A percentile compares a stretch with the other conserved stretches of the same genome.
Evolutionary conservation across 1,140 invertebrate genomes (phyloP).

Genomic region (Bombus turneri): DNA sequence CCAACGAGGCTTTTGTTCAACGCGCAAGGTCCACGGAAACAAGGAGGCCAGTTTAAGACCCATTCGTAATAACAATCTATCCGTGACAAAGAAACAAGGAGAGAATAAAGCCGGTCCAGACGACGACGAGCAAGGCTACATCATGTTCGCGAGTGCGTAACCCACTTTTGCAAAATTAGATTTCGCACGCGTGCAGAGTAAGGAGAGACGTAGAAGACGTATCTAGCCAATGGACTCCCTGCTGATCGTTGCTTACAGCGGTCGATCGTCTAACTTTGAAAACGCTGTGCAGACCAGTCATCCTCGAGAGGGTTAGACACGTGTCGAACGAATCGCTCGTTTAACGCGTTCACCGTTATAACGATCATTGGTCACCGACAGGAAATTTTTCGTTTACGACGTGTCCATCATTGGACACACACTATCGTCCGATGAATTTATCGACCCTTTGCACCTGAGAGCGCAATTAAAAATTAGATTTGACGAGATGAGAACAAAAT

Average conservation of each 20-base stretch:
- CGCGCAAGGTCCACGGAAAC: not conserved
- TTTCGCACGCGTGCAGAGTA: conserved; percentile 34
- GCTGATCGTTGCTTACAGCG: conserved; percentile 46
- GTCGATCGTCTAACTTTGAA: conserved; percentile 20
- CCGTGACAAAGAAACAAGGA: conserved; percentile 10
- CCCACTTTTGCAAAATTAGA: conserved; percentile 66
- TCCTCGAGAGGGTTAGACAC: conserved; percentile 24
- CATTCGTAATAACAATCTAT: not conserved
- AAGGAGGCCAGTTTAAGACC: not conserved
- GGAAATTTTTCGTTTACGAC: not conserved
- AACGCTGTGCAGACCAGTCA: conserved; percentile 44
- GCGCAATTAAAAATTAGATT: too few species aligned
- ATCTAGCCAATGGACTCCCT: conserved; percentile 43
- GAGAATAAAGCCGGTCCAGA: conserved; percentile 7
- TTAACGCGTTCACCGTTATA: not conserved
- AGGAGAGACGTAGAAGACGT: not conserved
- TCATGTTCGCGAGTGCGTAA: conserved; percentile 32
- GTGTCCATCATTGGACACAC: not conserved
- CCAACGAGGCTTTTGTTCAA: too few species aligned
- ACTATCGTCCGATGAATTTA: too few species aligned
- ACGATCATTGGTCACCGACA: not conserved
- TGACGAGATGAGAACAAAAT: too few species aligned
- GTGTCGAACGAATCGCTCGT: conserved; percentile 22
- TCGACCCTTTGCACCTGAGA: too few species aligned
- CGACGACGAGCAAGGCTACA: conserved; percentile 26